Evolutionary conservation across 2,888 invertebrate genomes (phyloP).

Genomic region (Alitta virens): DNA sequence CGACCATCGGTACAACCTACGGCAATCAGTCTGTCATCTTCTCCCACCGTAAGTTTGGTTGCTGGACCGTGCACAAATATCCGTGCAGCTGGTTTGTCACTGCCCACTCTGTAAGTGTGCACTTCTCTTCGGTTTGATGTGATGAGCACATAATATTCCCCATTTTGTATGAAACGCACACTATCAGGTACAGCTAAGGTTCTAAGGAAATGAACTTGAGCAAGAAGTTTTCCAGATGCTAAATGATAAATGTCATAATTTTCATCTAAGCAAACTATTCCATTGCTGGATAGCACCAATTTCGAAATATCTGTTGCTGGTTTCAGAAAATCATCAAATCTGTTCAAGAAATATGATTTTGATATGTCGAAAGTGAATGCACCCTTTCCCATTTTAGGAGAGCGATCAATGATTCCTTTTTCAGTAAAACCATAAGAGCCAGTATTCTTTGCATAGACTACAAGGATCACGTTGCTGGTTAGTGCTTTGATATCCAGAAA

Average conservation of each 20-base stretch:
- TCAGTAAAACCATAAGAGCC: constrained; percentile 30
- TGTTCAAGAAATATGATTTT: constrained; percentile 30
- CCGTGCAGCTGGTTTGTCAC: constrained; percentile 25
- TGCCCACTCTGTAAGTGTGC: constrained; percentile 33
- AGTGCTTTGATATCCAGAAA: constrained; percentile 33
- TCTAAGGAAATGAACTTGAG: not conserved
- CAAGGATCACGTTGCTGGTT: constrained; percentile 30
- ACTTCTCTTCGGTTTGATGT: constrained; percentile 33
- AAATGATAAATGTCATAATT: constrained; percentile 30
- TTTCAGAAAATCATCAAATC: constrained; percentile 31
- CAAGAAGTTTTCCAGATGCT: not conserved
- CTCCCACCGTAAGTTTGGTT: constrained; percentile 34
- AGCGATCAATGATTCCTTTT: constrained; percentile 32
- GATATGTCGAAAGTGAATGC: constrained; percentile 37
- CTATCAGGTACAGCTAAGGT: not conserved
- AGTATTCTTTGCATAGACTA: constrained; percentile 35
- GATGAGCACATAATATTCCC: constrained; percentile 38
- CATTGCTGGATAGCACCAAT: constrained; percentile 31
- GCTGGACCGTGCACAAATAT: constrained; percentile 42
- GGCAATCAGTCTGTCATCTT: constrained; percentile 43
- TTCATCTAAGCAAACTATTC: constrained; percentile 33
- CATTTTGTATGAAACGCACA: constrained; percentile 35
- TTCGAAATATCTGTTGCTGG: constrained; percentile 28
- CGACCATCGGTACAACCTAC: constrained; percentile 46
- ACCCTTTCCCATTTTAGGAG: constrained; percentile 33